These are phyloP conservation scores for Lynx canadensis DNA, from an alignment of 2,113 vertebrate genomes.

Conservation along the genomic window DNA sequence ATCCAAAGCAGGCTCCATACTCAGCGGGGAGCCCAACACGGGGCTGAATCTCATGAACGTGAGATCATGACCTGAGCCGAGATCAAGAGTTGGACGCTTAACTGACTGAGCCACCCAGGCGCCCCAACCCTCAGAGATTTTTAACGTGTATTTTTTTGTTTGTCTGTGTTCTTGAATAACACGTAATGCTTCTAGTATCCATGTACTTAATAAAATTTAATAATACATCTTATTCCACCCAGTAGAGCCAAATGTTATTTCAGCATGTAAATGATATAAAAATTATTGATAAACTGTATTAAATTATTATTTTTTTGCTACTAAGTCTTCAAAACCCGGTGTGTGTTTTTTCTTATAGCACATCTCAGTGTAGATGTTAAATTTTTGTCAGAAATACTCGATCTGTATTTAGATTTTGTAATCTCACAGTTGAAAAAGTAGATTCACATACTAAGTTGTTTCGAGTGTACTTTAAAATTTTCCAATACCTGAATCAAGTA, in stretches of 20 bases:
- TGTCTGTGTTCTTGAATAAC: not conserved
- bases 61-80: too few relatives aligned
- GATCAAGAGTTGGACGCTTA: too few relatives aligned
- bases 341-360: not conserved
- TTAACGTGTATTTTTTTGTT: not conserved
- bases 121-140: not conserved
- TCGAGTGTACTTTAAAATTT: not conserved
- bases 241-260: not conserved
- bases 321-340: not conserved
- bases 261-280: constrained; percentile 3
- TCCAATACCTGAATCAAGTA: not conserved
- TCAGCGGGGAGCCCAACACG: too few relatives aligned
- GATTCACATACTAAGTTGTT: constrained; percentile 21
- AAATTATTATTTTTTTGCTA: not conserved
- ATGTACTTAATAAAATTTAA: not conserved
- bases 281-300: constrained; percentile 10
- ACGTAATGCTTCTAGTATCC: not conserved
- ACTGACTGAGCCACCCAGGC: too few relatives aligned
- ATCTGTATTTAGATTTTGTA: constrained; percentile 23
- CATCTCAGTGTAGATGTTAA: not conserved
- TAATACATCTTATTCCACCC: not conserved
- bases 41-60: too few relatives aligned
- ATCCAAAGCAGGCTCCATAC: too few relatives aligned
- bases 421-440: not conserved
- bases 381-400: constrained; percentile 7